Evolutionary conservation across 2,797 vertebrate genomes (phyloP).

Genomic region (Lepus townsendii): DNA sequence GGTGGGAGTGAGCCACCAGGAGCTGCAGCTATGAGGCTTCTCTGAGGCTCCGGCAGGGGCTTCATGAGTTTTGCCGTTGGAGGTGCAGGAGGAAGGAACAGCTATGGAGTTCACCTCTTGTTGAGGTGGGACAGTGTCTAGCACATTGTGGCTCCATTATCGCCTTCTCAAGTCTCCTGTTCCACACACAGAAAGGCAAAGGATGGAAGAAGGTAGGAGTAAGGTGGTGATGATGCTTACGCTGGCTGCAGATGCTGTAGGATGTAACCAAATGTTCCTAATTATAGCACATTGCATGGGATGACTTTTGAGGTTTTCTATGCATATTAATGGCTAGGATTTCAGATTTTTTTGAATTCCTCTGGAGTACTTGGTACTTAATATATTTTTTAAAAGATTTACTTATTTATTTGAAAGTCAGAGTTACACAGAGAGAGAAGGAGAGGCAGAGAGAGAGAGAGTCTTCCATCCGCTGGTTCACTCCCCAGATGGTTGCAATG

Average conservation of each 20-base stretch:
- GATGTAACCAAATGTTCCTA: not conserved
- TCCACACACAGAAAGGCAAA: not conserved
- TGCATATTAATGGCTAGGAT: not conserved
- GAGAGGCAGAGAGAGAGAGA: too few relatives aligned
- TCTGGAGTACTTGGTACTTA: conserved; percentile 3
- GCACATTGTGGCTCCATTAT: not conserved
- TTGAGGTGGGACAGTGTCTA: not conserved
- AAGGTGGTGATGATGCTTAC: not conserved
- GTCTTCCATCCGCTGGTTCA: too few relatives aligned
- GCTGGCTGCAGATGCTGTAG: not conserved
- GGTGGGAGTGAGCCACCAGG: not conserved
- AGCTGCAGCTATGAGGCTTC: not conserved
- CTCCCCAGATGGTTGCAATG: too few relatives aligned
- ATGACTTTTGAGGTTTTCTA: not conserved
- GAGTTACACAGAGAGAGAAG: too few relatives aligned
- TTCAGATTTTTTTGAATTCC: conserved; percentile 21
- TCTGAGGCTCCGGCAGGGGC: not conserved
- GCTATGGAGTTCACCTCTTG: not conserved
- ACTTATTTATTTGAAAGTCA: too few relatives aligned
- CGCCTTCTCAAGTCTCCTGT: not conserved
- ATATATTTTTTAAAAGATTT: too few relatives aligned
- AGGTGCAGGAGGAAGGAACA: not conserved
- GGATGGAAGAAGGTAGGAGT: not conserved
- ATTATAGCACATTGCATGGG: not conserved
- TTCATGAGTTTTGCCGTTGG: not conserved